Evolutionary conservation across 1,140 invertebrate genomes (phyloP).

Genomic region (Trichonephila clavata): DNA sequence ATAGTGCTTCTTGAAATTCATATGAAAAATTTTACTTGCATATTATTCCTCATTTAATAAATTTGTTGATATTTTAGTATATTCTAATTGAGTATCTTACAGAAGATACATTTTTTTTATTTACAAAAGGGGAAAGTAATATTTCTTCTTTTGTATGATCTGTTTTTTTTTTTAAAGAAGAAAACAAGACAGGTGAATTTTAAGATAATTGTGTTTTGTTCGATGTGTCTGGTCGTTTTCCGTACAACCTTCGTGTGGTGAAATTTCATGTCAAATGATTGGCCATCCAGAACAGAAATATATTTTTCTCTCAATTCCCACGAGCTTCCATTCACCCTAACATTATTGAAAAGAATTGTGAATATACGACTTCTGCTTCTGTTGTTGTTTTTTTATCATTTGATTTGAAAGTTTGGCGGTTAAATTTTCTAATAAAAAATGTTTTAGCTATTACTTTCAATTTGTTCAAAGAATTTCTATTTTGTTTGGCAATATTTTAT

Average conservation of each 20-base stretch:
- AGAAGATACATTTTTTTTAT: too few species aligned
- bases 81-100: too few species aligned
- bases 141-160: background rate
- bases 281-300: slow-evolving; percentile 59
- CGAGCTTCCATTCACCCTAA: background rate
- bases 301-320: slow-evolving; percentile 42
- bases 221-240: background rate
- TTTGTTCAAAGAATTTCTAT: too few species aligned
- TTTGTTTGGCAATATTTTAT: too few species aligned
- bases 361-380: background rate
- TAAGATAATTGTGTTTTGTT: background rate
- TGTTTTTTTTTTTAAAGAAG: background rate
- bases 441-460: too few species aligned
- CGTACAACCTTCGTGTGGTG: background rate
- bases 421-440: too few species aligned
- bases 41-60: too few species aligned
- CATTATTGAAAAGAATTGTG: background rate
- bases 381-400: background rate
- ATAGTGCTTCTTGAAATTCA: too few species aligned
- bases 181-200: background rate
- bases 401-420: background rate
- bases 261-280: slow-evolving; percentile 38
- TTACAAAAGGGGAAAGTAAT: background rate
- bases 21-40: too few species aligned
- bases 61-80: too few species aligned